Percentiles rank a stretch among this genome's conserved stretches.
Conservation (phyloP, 2,888 invertebrate species). For the Taenaris catops region DNA sequence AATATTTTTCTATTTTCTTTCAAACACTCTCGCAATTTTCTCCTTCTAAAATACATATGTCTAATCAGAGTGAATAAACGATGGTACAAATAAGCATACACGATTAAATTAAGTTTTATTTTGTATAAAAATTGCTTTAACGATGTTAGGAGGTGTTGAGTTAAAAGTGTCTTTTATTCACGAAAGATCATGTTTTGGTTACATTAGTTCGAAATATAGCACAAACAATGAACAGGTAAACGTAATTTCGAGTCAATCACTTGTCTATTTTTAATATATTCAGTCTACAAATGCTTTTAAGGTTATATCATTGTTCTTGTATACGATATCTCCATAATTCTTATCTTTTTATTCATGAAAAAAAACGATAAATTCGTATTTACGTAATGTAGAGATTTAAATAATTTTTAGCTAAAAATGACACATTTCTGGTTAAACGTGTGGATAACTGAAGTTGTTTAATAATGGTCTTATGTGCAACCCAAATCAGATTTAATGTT, state of each 20-base stretch:
- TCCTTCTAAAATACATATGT: background rate
- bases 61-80: background rate
- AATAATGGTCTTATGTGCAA: too few species aligned
- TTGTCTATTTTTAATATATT: too few species aligned
- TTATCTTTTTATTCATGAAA: background rate
- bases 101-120: constrained; percentile 2
- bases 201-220: constrained; percentile 66
- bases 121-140: constrained; percentile 12
- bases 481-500: too few species aligned
- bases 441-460: too few species aligned
- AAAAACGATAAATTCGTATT: too few species aligned
- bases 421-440: too few species aligned
- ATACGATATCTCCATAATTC: background rate
- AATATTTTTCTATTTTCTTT: background rate
- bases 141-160: constrained; percentile 60
- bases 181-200: constrained; percentile 67
- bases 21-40: background rate
- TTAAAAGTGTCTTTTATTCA: constrained; percentile 56
- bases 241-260: too few species aligned
- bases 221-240: constrained; percentile 61
- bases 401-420: too few species aligned
- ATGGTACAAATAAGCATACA: constrained; percentile 1
- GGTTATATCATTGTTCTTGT: too few species aligned
- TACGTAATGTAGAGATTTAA: too few species aligned
- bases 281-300: too few species aligned